Evolutionary conservation across 2,113 vertebrate genomes (phyloP).

Genomic region (Colossoma macropomum): DNA sequence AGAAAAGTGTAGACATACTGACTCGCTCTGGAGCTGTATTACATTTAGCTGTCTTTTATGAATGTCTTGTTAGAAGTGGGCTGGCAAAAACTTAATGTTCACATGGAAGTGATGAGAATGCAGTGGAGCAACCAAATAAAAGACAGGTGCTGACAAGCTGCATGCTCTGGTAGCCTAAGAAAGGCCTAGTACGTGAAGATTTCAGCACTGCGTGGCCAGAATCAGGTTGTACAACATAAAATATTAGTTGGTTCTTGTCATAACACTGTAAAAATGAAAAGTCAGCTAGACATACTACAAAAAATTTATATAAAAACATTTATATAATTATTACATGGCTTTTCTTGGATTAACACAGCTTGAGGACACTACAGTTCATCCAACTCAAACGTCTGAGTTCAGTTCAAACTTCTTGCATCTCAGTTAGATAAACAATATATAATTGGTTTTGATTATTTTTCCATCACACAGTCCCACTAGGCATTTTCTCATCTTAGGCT

Average conservation of each 20-base stretch:
- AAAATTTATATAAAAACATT: too few species aligned
- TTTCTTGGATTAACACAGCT: too few species aligned
- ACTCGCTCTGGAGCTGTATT: slow-evolving; percentile 48
- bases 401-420: too few species aligned
- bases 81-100: slow-evolving; percentile 67
- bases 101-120: slow-evolving; percentile 64
- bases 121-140: slow-evolving; percentile 67
- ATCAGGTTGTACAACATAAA: background rate
- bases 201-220: slow-evolving; percentile 17
- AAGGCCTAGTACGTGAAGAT: slow-evolving; percentile 50
- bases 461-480: too few species aligned
- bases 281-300: too few species aligned
- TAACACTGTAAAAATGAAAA: background rate
- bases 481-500: too few species aligned
- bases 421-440: too few species aligned
- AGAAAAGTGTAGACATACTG: slow-evolving; percentile 34
- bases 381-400: too few species aligned
- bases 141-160: slow-evolving; percentile 69
- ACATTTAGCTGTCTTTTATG: slow-evolving; percentile 69
- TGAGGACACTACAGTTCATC: too few species aligned
- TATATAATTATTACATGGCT: too few species aligned
- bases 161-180: slow-evolving; percentile 52
- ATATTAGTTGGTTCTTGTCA: background rate
- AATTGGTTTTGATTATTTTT: too few species aligned
- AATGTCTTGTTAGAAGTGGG: slow-evolving; percentile 70